phyloP scores from a whole-genome alignment of 2,797 vertebrate genomes.

The Glossophaga mutica region DNA sequence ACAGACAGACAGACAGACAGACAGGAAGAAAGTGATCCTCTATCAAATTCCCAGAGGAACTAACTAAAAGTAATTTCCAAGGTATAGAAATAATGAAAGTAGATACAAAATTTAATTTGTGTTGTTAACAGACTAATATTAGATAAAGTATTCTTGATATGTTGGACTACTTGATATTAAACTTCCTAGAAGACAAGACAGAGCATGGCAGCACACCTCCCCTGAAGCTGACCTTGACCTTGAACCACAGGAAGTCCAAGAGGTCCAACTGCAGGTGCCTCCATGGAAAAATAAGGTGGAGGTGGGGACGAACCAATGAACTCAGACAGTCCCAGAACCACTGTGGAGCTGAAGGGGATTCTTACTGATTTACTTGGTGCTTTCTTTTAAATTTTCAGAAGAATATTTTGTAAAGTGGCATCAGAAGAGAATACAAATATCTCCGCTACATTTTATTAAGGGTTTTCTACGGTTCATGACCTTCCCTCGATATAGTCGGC shows the following conservation, averaged over 20 bases:
- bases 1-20: background rate
- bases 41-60: background rate
- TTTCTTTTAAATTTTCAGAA: background rate
- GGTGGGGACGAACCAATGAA: background rate
- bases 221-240: background rate
- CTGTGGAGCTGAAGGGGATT: background rate
- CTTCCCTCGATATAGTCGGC: background rate
- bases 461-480: background rate
- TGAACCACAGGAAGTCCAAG: background rate
- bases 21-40: background rate
- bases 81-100: background rate
- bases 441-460: background rate
- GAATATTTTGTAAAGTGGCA: background rate
- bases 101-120: background rate
- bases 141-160: background rate
- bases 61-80: conserved; percentile 1
- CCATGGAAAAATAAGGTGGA: background rate
- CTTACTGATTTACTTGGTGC: background rate
- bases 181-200: background rate
- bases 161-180: background rate
- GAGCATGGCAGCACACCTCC: background rate
- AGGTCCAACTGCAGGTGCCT: background rate
- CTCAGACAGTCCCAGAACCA: background rate
- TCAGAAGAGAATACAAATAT: background rate
- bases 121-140: background rate